Conservation (phyloP, 23 tunicate species). For the Ascidia mentula region DNA sequence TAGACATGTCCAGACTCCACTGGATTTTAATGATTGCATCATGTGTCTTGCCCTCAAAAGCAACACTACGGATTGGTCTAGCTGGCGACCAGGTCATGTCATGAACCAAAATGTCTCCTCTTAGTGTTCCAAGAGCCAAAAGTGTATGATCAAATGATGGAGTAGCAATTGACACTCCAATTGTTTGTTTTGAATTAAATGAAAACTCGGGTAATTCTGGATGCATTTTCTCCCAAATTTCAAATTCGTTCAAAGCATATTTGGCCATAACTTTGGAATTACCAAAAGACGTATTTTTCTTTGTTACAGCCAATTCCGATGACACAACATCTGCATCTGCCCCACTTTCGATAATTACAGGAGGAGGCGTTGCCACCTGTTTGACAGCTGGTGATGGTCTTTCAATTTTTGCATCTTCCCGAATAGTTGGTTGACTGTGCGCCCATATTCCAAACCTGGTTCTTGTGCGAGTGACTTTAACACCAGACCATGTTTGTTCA, state of each 20-base stretch:
- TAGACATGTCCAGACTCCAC: slow-evolving; percentile 57
- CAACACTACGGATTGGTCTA: slow-evolving; percentile 46
- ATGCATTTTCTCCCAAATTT: slow-evolving; percentile 30
- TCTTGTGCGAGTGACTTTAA: slow-evolving; percentile 23
- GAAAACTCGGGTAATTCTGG: slow-evolving; percentile 28
- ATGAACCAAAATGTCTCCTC: slow-evolving; percentile 78
- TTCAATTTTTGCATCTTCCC: slow-evolving; percentile 16
- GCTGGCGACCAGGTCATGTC: slow-evolving; percentile 46
- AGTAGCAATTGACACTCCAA: slow-evolving; percentile 37
- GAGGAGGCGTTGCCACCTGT: slow-evolving; percentile 12
- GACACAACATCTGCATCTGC: slow-evolving; percentile 42
- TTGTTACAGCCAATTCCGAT: slow-evolving; percentile 45
- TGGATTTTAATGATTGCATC: slow-evolving; percentile 34
- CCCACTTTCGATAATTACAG: slow-evolving; percentile 27
- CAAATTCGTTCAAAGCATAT: slow-evolving; percentile 27
- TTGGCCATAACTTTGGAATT: slow-evolving; percentile 20
- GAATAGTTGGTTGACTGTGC: slow-evolving; percentile 38
- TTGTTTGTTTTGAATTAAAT: slow-evolving; percentile 20
- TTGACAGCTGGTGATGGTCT: slow-evolving; percentile 4
- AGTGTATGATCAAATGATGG: slow-evolving; percentile 31
- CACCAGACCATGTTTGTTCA: slow-evolving; percentile 38
- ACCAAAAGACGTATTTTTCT: slow-evolving; percentile 20
- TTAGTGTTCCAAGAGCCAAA: slow-evolving; percentile 54
- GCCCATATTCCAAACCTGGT: slow-evolving; percentile 39
- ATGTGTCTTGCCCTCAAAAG: slow-evolving; percentile 34